Base-by-base conservation (phyloP, 2,797 vertebrate genomes). In the Rhodeus uyekii region DNA sequence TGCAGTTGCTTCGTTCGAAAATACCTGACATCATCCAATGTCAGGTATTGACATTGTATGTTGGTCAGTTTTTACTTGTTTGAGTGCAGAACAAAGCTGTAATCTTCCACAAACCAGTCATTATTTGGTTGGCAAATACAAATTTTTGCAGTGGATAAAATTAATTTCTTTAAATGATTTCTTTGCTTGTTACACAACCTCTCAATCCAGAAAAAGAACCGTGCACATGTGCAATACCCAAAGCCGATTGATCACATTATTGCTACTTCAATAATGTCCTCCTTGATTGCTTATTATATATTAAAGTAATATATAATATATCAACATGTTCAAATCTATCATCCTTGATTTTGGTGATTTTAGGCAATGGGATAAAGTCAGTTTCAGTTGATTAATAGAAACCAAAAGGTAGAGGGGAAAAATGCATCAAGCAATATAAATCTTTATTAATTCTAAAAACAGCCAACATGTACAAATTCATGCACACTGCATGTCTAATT, bases 341-440 rank as follows among this genome's bases (percentile, higher is more conserved):
- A 50, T 22, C 18, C 46, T 48, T 6, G 4, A 58, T 14, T 58
- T 27, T 27, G 19, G 16, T 39, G 12, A 67, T n/a, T 53, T 65
- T n/a, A 61, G 12, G 3, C 13, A 3, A 27, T 68, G 3, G 10
- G 19, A 24, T 24, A 24, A 6, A 48, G 3, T 5, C 19, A 1
- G 36, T 79, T 55, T 81, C 8, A 10, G 39, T 38, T 48, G 8
- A 22, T 34, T 27, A 42, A 32, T 53, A 61, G 63, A 74, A 42
- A 24, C 46, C 22, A 53, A 48, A 22, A 73, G 19, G 27, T 44
- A 50, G 55, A 81, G 42, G 36, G 14, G 7, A 50, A 53, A 76
- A 69, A 48, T 87, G 65, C 80, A 77, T 77, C 24, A 78, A 69
- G 79, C 74, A 74, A 58, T 74, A 76, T 71, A 80, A 76, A 68